A percentile compares a stretch with the other conserved stretches of the same genome.
These are phyloP conservation scores for Turritopsis rubra DNA, from an alignment of 30 jellyfish, hydroid and myxozoan genomes.

Conservation along the genomic window DNA sequence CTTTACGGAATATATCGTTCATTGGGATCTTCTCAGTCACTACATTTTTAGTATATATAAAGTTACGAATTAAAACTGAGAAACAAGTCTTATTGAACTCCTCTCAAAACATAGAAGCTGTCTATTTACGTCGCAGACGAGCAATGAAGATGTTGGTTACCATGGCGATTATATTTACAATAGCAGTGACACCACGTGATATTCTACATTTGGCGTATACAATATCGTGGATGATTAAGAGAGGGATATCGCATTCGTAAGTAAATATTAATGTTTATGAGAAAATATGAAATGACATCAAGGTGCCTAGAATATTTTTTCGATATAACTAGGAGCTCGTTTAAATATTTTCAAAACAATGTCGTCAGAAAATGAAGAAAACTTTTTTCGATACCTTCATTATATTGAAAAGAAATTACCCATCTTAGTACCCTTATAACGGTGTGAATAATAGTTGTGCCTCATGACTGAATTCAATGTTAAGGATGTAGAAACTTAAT, in stretches of 20 bases:
- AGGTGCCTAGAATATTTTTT: too few relatives aligned
- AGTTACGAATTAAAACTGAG: constrained; percentile 16
- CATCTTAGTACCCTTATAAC: too few relatives aligned
- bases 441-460: too few relatives aligned
- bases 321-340: too few relatives aligned
- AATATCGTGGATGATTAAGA: constrained; percentile 47
- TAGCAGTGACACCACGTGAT: constrained; percentile 62
- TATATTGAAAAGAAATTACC: too few relatives aligned
- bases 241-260: constrained; percentile 1
- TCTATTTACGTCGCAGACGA: constrained; percentile 10
- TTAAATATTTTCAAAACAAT: too few relatives aligned
- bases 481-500: too few relatives aligned
- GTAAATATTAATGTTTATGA: not conserved
- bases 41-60: constrained; percentile 16
- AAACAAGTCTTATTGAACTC: constrained; percentile 18
- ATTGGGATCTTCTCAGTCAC: constrained; percentile 38
- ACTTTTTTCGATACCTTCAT: too few relatives aligned
- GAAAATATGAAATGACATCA: too few relatives aligned
- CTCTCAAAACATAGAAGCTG: not conserved
- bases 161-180: constrained; percentile 43
- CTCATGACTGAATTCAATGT: too few relatives aligned
- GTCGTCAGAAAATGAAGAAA: too few relatives aligned
- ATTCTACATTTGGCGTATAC: constrained; percentile 44
- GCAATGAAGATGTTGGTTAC: constrained; percentile 48
- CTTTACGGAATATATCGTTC: constrained; percentile 22